These are phyloP conservation scores for Bombus superbus DNA, from an alignment of 1,140 invertebrate genomes.

Conservation along the genomic window DNA sequence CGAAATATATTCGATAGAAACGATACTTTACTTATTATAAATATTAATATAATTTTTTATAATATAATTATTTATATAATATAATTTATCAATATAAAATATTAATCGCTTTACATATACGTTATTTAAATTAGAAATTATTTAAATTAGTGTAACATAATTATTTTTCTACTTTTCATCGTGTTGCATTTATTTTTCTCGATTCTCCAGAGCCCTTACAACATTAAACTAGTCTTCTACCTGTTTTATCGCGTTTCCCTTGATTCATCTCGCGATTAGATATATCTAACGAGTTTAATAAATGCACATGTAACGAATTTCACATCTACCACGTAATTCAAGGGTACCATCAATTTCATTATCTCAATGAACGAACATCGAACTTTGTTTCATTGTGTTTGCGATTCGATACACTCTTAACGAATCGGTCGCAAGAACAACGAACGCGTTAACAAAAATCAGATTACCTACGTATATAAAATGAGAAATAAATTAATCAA, in stretches of 20 bases:
- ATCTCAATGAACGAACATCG: neutral
- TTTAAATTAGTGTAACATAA: neutral
- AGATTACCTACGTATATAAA: too few species aligned
- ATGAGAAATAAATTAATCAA: too few species aligned
- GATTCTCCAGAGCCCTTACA: neutral
- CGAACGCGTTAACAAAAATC: too few species aligned
- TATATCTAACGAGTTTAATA: neutral
- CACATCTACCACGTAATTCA: too few species aligned
- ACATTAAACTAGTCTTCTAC: neutral
- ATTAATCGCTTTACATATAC: neutral
- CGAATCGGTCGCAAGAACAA: neutral
- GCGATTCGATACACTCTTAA: neutral
- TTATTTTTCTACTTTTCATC: neutral
- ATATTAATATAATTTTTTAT: too few species aligned
- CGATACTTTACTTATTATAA: neutral
- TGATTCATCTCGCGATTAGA: neutral
- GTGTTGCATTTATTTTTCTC: neutral
- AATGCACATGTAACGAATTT: neutral
- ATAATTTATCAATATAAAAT: too few species aligned
- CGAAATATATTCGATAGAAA: neutral
- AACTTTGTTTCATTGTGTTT: neutral
- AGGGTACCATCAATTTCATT: neutral
- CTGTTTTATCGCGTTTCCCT: neutral
- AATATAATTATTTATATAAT: too few species aligned
- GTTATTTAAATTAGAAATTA: too few species aligned